Percentiles rank a stretch among this genome's conserved stretches.
These are phyloP conservation scores for Amia ocellicauda DNA, from an alignment of 2,113 vertebrate genomes.

Conservation along the genomic window DNA sequence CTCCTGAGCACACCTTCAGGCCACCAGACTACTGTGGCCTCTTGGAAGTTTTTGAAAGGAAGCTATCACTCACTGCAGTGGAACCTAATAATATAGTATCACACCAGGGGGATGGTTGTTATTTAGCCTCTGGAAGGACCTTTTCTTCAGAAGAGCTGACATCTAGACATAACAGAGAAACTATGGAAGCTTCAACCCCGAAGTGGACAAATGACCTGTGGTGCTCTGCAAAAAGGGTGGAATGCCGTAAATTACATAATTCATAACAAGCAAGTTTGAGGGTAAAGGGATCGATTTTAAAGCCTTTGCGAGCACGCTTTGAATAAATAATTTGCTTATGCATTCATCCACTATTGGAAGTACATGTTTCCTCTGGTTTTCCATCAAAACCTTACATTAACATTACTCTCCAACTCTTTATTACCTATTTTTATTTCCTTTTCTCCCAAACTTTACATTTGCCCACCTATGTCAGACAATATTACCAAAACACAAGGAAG, in stretches of 20 bases:
- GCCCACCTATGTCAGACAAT: no score
- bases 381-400: no score
- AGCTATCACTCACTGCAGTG: slow-evolving; percentile 66
- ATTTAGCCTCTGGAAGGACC: slow-evolving; percentile 49
- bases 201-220: not conserved
- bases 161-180: slow-evolving; percentile 2
- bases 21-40: slow-evolving; percentile 62
- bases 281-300: no score
- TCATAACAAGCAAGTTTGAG: no score
- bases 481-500: no score
- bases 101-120: slow-evolving; percentile 54
- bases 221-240: no score
- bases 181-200: not conserved
- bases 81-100: slow-evolving; percentile 55
- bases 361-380: no score
- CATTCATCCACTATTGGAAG: no score
- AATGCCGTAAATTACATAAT: not conserved
- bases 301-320: not conserved
- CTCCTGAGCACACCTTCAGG: not conserved
- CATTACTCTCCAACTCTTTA: no score
- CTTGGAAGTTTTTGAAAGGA: slow-evolving; percentile 65
- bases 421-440: no score
- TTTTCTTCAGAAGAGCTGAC: not conserved
- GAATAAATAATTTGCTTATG: not conserved
- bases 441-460: no score